Evolutionary conservation across 2,797 vertebrate genomes (phyloP).

Genomic region (Myotis daubentonii): DNA sequence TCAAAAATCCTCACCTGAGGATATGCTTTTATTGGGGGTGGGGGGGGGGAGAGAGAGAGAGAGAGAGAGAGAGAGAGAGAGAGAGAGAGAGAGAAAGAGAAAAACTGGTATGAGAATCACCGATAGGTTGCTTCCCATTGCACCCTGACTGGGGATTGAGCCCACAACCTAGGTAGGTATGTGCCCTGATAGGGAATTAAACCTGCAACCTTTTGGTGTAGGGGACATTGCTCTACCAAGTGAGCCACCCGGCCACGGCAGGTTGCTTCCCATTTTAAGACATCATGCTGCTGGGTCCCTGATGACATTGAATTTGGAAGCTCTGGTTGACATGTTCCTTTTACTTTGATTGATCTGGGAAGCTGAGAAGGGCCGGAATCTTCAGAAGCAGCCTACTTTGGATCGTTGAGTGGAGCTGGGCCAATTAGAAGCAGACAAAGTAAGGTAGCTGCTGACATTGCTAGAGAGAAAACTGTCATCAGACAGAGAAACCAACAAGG

Average conservation of each 20-base stretch:
- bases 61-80: neutral
- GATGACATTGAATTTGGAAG: neutral
- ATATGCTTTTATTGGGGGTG: neutral
- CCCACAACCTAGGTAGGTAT: neutral
- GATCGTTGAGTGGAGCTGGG: neutral
- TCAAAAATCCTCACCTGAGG: neutral
- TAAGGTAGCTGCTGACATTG: neutral
- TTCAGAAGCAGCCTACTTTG: neutral
- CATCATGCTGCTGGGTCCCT: neutral
- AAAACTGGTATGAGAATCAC: too few relatives aligned
- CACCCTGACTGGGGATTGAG: neutral
- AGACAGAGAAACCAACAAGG: neutral
- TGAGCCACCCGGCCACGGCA: neutral
- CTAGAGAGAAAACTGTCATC: slow-evolving; percentile 1
- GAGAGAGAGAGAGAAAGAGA: too few relatives aligned
- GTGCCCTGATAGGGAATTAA: neutral
- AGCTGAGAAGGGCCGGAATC: neutral
- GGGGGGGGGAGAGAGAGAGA: too few relatives aligned
- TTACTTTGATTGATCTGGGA: neutral
- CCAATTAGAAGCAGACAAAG: neutral
- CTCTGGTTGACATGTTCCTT: neutral
- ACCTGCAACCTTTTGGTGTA: neutral
- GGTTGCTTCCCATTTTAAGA: neutral
- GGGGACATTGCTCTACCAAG: neutral
- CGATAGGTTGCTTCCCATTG: neutral